Conservation (phyloP, 2,113 vertebrate species). For the Poecilia latipinna region DNA sequence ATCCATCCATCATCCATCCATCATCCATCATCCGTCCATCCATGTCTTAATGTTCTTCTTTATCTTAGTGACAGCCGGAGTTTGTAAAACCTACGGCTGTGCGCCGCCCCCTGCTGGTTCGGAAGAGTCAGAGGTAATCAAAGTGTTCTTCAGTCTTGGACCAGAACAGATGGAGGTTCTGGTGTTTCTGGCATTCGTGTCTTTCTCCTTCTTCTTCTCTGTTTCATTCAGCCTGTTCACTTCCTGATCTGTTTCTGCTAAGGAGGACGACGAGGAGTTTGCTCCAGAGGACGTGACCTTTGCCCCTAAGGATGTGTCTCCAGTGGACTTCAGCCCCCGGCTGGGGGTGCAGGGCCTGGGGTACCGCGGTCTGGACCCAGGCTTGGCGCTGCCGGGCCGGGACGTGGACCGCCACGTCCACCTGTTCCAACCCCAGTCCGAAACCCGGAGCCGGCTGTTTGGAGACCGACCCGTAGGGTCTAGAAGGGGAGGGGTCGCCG, state of each 20-base stretch:
- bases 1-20: too few species aligned
- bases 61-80: constrained; percentile 67
- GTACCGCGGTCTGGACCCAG: constrained; percentile 91
- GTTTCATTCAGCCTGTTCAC: too few species aligned
- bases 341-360: constrained; percentile 89
- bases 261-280: constrained; percentile 86
- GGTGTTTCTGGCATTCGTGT: neutral
- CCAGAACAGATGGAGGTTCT: neutral
- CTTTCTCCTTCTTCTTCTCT: neutral
- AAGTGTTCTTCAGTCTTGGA: too few species aligned
- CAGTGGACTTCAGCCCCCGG: constrained; percentile 87
- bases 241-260: neutral
- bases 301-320: constrained; percentile 91
- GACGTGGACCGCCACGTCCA: constrained; percentile 75
- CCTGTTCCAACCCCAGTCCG: constrained; percentile 81
- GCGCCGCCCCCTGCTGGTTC: constrained; percentile 80
- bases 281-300: constrained; percentile 91
- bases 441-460: constrained; percentile 79
- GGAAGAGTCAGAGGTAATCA: constrained; percentile 84
- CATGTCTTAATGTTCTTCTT: neutral
- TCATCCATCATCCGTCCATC: neutral
- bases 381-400: constrained; percentile 81
- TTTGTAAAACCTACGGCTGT: constrained; percentile 79
- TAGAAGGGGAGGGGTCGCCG: constrained; percentile 88
- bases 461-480: constrained; percentile 63